phyloP scores from a whole-genome alignment of 2,113 vertebrate genomes.

The Chrysemys picta region DNA sequence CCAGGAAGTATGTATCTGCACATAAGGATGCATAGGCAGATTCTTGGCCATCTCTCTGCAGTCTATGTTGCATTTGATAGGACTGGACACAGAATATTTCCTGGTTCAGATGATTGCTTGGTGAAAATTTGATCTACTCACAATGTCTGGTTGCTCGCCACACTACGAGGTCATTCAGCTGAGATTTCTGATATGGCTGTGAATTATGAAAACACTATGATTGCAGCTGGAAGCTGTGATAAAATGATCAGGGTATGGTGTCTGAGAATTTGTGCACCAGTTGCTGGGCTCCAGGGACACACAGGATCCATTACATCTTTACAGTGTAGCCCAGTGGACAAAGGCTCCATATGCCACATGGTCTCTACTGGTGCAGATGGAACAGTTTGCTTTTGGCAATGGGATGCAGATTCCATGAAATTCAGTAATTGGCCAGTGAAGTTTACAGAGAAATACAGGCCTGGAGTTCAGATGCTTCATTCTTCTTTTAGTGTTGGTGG shows the following conservation, averaged over 20 bases:
- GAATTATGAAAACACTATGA: slow-evolving; percentile 96
- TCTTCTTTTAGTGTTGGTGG: slow-evolving; percentile 97
- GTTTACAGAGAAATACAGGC: slow-evolving; percentile 93
- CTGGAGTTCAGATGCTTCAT: slow-evolving; percentile 94
- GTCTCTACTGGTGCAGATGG: no score
- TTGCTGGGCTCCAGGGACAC: slow-evolving; percentile 96
- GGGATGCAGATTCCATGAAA: no score
- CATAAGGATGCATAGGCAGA: slow-evolving; percentile 93
- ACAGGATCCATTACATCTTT: slow-evolving; percentile 96
- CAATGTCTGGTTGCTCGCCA: slow-evolving; percentile 92
- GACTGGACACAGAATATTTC: slow-evolving; percentile 97
- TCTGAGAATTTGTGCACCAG: slow-evolving; percentile 94
- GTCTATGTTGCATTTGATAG: slow-evolving; percentile 99
- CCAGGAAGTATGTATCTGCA: slow-evolving; percentile 93
- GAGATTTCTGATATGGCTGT: slow-evolving; percentile 98
- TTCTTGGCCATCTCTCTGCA: slow-evolving; percentile 96
- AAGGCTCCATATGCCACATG: no score
- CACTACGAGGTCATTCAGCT: slow-evolving; percentile 93
- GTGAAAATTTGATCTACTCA: slow-evolving; percentile 99
- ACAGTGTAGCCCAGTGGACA: slow-evolving; percentile 86
- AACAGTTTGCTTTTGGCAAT: no score
- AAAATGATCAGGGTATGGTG: slow-evolving; percentile 98
- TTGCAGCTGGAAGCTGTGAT: slow-evolving; percentile 97
- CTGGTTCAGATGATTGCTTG: slow-evolving; percentile 97
- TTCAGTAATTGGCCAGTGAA: slow-evolving; percentile 90